These are phyloP conservation scores for Idaea straminata DNA, from an alignment of 2,888 invertebrate species.

Conservation along the genomic window DNA sequence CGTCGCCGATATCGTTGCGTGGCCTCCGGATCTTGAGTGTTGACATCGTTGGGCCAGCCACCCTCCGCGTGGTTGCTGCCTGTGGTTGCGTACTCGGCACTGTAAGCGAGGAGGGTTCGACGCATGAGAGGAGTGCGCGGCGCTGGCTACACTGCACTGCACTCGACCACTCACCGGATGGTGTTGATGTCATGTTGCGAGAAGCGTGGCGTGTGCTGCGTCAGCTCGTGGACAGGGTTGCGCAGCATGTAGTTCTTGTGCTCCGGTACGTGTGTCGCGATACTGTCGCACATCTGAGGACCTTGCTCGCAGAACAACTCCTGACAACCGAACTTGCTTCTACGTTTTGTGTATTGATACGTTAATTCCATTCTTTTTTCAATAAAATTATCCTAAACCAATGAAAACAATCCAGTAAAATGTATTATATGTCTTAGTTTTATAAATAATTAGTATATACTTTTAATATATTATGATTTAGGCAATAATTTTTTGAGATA, in stretches of 20 bases:
- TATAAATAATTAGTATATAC: too few relatives aligned
- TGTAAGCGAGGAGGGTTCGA: conserved; percentile 32
- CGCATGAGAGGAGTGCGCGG: background rate
- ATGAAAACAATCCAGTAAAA: too few relatives aligned
- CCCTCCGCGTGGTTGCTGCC: conserved; percentile 88
- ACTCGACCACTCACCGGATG: conserved; percentile 41
- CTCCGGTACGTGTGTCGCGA: conserved; percentile 48
- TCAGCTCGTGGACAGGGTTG: conserved; percentile 73
- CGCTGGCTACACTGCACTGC: background rate
- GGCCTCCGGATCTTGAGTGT: conserved; percentile 76
- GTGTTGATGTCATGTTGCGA: conserved; percentile 80
- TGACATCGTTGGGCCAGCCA: conserved; percentile 90
- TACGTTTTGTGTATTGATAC: conserved; percentile 67
- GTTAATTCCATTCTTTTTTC: conserved; percentile 23
- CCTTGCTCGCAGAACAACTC: conserved; percentile 71
- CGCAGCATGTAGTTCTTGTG: conserved; percentile 67
- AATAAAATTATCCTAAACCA: too few relatives aligned
- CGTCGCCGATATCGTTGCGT: background rate
- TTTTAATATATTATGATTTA: too few relatives aligned
- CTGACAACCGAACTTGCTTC: conserved; percentile 70
- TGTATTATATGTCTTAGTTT: too few relatives aligned
- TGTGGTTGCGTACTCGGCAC: conserved; percentile 76
- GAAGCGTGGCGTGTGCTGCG: conserved; percentile 66
- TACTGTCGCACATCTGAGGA: conserved; percentile 55
- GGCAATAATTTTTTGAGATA: too few relatives aligned